These are phyloP conservation scores for cattle (Bos taurus) DNA, from an alignment of 2,113 vertebrate species.

Conservation along the genomic window ARS-UCD2.0 NC_037354.1:44051001-44051500, in stretches of 20 bases:
- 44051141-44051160: neutral
- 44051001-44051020: neutral
- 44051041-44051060: rapidly evolving
- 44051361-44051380: neutral
- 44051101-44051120: rapidly evolving
- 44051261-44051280: neutral
- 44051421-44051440: neutral
- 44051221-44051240: neutral
- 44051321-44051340: neutral
- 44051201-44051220: neutral
- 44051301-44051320: neutral
- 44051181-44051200: neutral
- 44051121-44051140: neutral
- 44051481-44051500: neutral
- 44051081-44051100: no score
- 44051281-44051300: neutral
- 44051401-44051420: neutral
- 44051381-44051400: neutral
- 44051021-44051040: neutral
- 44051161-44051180: neutral
- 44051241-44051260: neutral
- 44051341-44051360: neutral
- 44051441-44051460: neutral
- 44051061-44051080: rapidly evolving
- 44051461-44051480: neutral